Evolutionary conservation across 1,140 invertebrate genomes (phyloP).

Genomic region (Zaprionus inermis): DNA sequence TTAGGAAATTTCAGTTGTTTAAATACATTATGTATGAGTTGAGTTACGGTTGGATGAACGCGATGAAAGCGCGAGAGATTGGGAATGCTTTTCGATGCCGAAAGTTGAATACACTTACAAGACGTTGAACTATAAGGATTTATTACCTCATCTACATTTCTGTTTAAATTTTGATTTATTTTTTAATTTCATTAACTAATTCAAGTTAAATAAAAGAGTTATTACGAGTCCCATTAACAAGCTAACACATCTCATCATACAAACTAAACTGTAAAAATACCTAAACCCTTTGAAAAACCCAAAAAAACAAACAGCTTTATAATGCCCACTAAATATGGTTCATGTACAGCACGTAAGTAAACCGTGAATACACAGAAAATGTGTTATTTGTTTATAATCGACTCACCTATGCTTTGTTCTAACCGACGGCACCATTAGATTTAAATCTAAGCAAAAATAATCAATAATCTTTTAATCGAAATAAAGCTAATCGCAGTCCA

Average conservation of each 20-base stretch:
- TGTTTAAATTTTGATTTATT: neutral
- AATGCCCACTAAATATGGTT: slow-evolving; percentile 5
- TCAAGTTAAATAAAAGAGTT: neutral
- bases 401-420: slow-evolving; percentile 12
- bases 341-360: slow-evolving; percentile 30
- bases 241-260: neutral
- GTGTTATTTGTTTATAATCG: neutral
- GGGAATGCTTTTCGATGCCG: neutral
- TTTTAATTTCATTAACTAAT: neutral
- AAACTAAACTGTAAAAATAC: neutral
- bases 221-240: neutral
- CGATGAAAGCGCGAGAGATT: neutral
- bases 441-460: neutral
- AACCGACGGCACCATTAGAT: slow-evolving; percentile 22
- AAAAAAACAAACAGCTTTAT: neutral
- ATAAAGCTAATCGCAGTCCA: neutral
- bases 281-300: neutral
- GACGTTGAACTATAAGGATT: neutral
- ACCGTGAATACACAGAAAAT: neutral
- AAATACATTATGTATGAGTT: slow-evolving; percentile 12
- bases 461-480: neutral
- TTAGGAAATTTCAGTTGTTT: slow-evolving; percentile 15
- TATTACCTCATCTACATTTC: neutral
- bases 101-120: slow-evolving; percentile 3
- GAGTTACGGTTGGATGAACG: slow-evolving; percentile 2